Base-by-base conservation (phyloP, 1,140 invertebrate species). In the Cheumatopsyche charites region DNA sequence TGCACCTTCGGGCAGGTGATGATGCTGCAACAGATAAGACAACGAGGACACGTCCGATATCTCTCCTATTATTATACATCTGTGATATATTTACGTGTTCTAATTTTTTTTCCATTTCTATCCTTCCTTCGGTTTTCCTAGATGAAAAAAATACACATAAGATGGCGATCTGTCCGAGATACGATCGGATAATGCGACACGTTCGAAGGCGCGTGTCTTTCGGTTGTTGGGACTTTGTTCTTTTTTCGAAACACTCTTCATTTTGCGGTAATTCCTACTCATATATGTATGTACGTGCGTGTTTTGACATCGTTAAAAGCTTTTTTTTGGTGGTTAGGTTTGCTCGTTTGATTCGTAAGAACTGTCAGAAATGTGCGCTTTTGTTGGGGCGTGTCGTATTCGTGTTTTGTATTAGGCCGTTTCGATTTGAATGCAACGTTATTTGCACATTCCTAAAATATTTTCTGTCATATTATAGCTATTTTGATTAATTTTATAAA, bases 121-220 rank as follows among this genome's bases (percentile, higher is more conserved):
- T 3, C 29, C 29, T 3, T 9, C 29, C 3, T 36, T 36, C 29
- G 29, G 9, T 4, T 36, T 47, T 47, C 4, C 15, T 13, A 47
- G 13, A 47, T 7, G 13, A 47, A 47, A 47, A 47, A 47, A 42
- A 42, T 12, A 12, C 41, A 5, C 12, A 42, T n/a, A 47, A 47
- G 19, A 23, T 58, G 19, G 55, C 55, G 21, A 58, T 58, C 55
- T 17, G 21, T 36, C 29, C 29, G 3, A 36, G 29, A 36, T 36
- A 47, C 43, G 11, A 47, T 62, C 17, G 43, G 69, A 74, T 74
- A 74, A 74, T 74, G 66, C 68, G 73, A 74, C 73, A 74, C 70
- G 68, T 74, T 65, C 55, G 71, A 63, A 36, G 29, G 70, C 69
- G 73, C 70, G 73, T 74, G 62, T 74, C 68, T 74, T 74, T 62